Evolutionary conservation across 2,797 vertebrate genomes (phyloP).

Genomic region (Pterois miles): DNA sequence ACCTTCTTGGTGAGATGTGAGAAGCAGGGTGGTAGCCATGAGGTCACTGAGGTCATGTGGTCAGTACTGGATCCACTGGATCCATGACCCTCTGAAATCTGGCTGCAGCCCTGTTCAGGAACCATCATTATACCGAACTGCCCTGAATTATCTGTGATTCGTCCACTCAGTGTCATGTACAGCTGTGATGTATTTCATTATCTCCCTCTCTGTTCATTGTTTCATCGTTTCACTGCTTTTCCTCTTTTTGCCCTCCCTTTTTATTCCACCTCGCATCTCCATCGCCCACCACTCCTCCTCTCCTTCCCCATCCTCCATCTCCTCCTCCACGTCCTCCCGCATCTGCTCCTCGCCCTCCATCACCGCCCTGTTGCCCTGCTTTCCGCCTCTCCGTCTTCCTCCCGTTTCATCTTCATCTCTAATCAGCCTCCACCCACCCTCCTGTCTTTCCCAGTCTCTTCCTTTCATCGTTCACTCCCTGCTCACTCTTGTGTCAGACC

Average conservation of each 20-base stretch:
- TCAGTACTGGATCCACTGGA: background rate
- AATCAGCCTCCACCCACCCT: conserved; percentile 34
- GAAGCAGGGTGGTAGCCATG: background rate
- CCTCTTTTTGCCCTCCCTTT: too few species aligned
- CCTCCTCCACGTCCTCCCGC: background rate
- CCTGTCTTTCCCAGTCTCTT: background rate
- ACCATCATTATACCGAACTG: background rate
- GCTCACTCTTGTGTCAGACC: background rate
- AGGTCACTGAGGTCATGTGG: background rate
- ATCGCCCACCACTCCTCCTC: too few species aligned
- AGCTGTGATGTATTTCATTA: conserved; percentile 21
- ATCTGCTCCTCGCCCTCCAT: background rate
- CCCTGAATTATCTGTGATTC: background rate
- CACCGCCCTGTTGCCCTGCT: conserved; percentile 4
- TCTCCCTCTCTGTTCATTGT: background rate
- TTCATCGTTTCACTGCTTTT: background rate
- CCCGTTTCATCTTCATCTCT: conserved; percentile 34
- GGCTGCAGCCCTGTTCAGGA: background rate
- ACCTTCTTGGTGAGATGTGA: background rate
- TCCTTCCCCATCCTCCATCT: background rate
- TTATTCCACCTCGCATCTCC: background rate
- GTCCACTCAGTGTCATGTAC: conserved; percentile 2
- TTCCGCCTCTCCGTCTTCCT: conserved; percentile 9
- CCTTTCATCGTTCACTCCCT: background rate
- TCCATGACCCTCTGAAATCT: background rate